Conservation (phyloP, 2,113 vertebrate species). For the Charina bottae region DNA sequence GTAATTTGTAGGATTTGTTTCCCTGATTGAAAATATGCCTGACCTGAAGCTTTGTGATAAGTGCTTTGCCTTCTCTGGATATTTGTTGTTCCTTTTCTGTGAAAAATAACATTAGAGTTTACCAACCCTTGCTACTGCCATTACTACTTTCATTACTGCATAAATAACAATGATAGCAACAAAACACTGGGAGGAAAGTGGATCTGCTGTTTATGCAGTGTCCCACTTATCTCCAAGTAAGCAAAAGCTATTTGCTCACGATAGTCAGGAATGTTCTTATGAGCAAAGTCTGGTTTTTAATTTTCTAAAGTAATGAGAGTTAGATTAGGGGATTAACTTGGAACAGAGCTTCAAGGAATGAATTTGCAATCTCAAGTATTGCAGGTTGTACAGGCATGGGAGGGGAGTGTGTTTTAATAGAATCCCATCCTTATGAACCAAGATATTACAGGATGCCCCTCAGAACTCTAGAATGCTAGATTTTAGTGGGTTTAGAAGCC, state of each 20-base stretch:
- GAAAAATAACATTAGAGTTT: constrained; percentile 56
- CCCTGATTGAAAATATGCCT: constrained; percentile 63
- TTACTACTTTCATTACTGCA: not conserved
- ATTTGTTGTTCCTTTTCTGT: constrained; percentile 38
- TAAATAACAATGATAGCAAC: constrained; percentile 24
- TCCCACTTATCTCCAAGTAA: not conserved
- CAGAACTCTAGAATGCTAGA: not conserved
- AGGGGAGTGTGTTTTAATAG: not conserved
- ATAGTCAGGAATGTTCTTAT: constrained; percentile 34
- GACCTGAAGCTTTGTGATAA: constrained; percentile 50
- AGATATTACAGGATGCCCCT: not conserved
- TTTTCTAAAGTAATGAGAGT: constrained; percentile 64
- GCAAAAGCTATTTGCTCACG: constrained; percentile 22
- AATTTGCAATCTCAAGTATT: not conserved
- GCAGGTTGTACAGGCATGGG: not conserved
- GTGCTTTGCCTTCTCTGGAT: constrained; percentile 52
- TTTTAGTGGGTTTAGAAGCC: not conserved
- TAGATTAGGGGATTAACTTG: constrained; percentile 62
- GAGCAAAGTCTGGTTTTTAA: constrained; percentile 55
- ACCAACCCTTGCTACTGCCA: constrained; percentile 45
- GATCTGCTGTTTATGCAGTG: not conserved
- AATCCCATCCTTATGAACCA: not conserved
- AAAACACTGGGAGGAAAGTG: not conserved
- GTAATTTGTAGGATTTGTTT: constrained; percentile 51
- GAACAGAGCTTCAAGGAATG: constrained; percentile 13